Percentiles rank a stretch among this genome's conserved stretches.
Conservation (phyloP, 2,113 vertebrate genomes). For the Oryzias melastigma region DNA sequence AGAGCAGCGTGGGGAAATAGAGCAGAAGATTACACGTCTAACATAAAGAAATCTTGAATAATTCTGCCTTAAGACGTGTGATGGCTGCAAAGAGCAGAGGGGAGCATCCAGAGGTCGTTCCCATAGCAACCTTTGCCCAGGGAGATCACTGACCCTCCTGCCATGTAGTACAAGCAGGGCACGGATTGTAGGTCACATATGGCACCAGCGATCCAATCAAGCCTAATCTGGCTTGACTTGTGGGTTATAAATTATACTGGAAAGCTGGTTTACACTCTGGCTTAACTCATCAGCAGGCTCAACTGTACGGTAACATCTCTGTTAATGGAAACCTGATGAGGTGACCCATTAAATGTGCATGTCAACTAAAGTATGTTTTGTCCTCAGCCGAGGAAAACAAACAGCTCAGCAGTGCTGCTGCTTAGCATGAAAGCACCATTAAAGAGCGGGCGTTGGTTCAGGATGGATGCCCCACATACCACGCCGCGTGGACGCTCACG, state of each 20-base stretch:
- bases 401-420: constrained; percentile 7
- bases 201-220: constrained; percentile 78
- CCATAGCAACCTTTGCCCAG: constrained; percentile 79
- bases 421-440: neutral
- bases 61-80: constrained; percentile 66
- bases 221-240: constrained; percentile 78
- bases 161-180: constrained; percentile 59
- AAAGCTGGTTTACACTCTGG: constrained; percentile 61
- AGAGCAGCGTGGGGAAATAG: constrained; percentile 67
- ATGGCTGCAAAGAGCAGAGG: constrained; percentile 50
- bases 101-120: constrained; percentile 76
- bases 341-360: constrained; percentile 51
- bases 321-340: constrained; percentile 43
- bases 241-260: constrained; percentile 72
- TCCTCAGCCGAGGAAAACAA: neutral
- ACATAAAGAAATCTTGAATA: constrained; percentile 67
- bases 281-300: constrained; percentile 59
- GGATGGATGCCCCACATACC: neutral
- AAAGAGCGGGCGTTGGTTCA: neutral
- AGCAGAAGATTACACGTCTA: constrained; percentile 71
- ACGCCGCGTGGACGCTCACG: too few species aligned
- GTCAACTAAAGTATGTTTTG: constrained; percentile 50
- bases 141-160: constrained; percentile 76
- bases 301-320: constrained; percentile 32
- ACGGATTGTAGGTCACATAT: constrained; percentile 83